Percentiles rank a stretch among this genome's conserved stretches.
Conservation (phyloP, 2,888 invertebrate genomes). For the Eristalis pertinax region DNA sequence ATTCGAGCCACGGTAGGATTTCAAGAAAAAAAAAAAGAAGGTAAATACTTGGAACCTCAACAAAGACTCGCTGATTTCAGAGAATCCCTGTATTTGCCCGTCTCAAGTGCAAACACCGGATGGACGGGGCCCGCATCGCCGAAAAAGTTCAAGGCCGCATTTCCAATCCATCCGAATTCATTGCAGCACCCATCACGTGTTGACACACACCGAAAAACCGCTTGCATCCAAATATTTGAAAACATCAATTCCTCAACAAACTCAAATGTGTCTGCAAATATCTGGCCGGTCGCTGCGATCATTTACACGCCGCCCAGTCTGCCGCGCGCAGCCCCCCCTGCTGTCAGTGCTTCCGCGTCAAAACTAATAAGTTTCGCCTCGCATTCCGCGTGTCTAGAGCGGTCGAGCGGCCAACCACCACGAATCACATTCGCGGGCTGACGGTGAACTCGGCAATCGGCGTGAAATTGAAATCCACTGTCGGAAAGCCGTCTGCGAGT, state of each 20-base stretch:
- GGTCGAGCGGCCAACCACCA: neutral
- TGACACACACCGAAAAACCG: conserved; percentile 11
- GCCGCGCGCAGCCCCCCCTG: neutral
- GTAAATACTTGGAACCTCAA: too few relatives aligned
- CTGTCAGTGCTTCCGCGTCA: neutral
- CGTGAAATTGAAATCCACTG: neutral
- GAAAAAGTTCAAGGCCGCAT: neutral
- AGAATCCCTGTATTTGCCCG: too few relatives aligned
- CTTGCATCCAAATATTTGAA: conserved; percentile 48
- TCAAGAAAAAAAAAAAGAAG: too few relatives aligned
- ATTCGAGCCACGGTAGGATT: too few relatives aligned
- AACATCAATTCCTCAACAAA: conserved; percentile 19
- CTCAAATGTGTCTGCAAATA: conserved; percentile 38
- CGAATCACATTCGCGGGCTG: neutral
- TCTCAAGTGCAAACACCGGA: too few relatives aligned
- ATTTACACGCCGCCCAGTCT: conserved; percentile 4
- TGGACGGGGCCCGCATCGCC: too few relatives aligned
- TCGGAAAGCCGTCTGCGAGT: conserved; percentile 8
- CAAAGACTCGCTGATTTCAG: too few relatives aligned
- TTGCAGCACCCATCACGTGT: conserved; percentile 2
- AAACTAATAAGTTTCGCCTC: conserved; percentile 4
- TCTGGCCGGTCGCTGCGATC: conserved; percentile 8
- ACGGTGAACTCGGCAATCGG: neutral
- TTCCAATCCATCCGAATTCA: neutral
- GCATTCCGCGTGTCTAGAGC: neutral